Conservation (phyloP, 2,888 invertebrate genomes). For the Heterodera filipjevi region DNA sequence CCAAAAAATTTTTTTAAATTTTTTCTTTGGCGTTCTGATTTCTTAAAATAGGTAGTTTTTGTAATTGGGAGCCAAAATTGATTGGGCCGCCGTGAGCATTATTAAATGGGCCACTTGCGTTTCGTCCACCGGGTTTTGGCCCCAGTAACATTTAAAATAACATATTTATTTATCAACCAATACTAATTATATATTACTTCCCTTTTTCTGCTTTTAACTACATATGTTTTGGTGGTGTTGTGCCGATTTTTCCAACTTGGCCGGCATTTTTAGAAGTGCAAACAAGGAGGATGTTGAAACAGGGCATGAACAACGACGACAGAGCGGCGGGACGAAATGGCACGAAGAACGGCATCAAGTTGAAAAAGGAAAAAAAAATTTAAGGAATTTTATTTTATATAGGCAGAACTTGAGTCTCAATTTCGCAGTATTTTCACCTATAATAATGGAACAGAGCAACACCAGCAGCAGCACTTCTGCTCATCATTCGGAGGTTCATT, state of each 20-base stretch:
- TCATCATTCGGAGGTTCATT: neutral
- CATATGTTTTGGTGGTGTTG: conserved; percentile 28
- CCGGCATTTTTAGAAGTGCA: neutral
- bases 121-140: too few relatives aligned
- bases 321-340: neutral
- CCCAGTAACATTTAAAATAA: too few relatives aligned
- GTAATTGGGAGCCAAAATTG: too few relatives aligned
- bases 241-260: conserved; percentile 15
- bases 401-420: conserved; percentile 15
- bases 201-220: too few relatives aligned
- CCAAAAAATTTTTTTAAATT: too few relatives aligned
- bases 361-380: neutral
- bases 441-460: conserved; percentile 45
- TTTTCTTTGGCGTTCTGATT: too few relatives aligned
- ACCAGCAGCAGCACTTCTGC: conserved; percentile 23
- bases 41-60: too few relatives aligned
- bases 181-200: too few relatives aligned
- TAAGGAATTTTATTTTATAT: neutral
- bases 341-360: neutral
- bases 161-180: too few relatives aligned
- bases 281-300: neutral
- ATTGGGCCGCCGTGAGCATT: too few relatives aligned
- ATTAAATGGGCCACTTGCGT: too few relatives aligned
- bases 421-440: conserved; percentile 42
- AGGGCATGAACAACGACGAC: neutral